These are phyloP conservation scores for Brachionus rotundiformis DNA, from an alignment of 1,140 invertebrate species.

Conservation along the genomic window DNA sequence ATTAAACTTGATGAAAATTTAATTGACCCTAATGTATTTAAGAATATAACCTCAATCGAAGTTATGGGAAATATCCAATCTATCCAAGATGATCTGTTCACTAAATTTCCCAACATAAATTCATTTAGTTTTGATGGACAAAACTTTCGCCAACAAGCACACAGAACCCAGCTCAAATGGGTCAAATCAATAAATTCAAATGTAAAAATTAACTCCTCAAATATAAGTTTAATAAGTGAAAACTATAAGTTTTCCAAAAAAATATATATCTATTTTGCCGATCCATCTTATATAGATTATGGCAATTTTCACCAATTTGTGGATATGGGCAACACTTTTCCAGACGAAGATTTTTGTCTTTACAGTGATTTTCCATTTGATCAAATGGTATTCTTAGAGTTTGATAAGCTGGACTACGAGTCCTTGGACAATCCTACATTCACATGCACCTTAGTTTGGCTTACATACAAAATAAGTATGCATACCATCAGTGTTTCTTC, in stretches of 20 bases:
- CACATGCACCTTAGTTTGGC: background rate
- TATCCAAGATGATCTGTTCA: background rate
- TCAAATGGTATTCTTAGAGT: background rate
- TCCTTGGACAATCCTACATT: background rate
- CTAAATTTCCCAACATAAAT: background rate
- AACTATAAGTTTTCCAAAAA: background rate
- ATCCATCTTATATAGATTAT: background rate
- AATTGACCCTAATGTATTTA: background rate
- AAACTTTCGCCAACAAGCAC: background rate
- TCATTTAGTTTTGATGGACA: background rate
- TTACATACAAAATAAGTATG: background rate
- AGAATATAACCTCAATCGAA: background rate
- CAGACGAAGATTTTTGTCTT: no score
- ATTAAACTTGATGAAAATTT: background rate
- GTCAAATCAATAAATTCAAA: background rate
- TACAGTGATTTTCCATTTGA: no score
- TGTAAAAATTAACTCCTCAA: background rate
- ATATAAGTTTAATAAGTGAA: background rate
- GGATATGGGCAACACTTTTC: no score
- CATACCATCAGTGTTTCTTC: background rate
- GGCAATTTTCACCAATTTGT: no score
- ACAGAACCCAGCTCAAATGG: background rate
- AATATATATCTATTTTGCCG: background rate
- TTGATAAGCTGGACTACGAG: background rate
- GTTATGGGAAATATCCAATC: background rate